Percentiles rank a stretch among this genome's conserved stretches.
Conservation (phyloP, 2,888 invertebrate genomes). For the Erebia palarica region DNA sequence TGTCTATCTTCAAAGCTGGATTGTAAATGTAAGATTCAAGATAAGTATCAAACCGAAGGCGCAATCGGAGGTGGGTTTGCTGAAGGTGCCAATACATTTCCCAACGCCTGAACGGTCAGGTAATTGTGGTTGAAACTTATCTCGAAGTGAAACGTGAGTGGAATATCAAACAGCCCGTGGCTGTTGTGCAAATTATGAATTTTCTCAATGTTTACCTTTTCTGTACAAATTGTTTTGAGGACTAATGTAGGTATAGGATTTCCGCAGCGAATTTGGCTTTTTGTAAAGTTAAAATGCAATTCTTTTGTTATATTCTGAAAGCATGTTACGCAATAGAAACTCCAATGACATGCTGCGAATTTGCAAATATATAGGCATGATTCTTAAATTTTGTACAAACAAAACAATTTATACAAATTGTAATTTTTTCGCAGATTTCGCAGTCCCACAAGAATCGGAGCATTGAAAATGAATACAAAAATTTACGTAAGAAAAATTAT, state of each 20-base stretch:
- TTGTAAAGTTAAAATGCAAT: conserved; percentile 11
- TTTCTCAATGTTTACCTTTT: conserved; percentile 48
- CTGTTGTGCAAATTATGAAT: conserved; percentile 73
- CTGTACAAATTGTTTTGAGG: conserved; percentile 41
- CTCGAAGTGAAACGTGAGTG: conserved; percentile 82
- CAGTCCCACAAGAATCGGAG: no score
- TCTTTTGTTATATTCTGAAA: neutral
- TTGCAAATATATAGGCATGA: no score
- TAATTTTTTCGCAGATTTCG: no score
- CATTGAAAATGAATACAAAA: no score
- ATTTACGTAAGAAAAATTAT: no score
- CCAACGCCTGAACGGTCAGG: conserved; percentile 83
- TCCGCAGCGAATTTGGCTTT: conserved; percentile 13
- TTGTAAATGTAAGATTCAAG: conserved; percentile 22
- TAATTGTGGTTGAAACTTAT: conserved; percentile 83
- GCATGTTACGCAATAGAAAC: no score
- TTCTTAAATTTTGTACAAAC: no score
- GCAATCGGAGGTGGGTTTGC: conserved; percentile 25
- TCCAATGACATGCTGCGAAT: no score
- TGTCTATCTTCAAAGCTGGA: neutral
- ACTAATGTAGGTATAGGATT: conserved; percentile 19
- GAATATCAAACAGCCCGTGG: conserved; percentile 77
- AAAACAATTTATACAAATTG: no score
- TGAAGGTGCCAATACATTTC: conserved; percentile 53
- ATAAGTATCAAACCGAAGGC: conserved; percentile 17